Percentiles rank a stretch among this genome's conserved stretches.
Conservation (phyloP, 1,140 invertebrate genomes). For the Euura saliciscinereae region DNA sequence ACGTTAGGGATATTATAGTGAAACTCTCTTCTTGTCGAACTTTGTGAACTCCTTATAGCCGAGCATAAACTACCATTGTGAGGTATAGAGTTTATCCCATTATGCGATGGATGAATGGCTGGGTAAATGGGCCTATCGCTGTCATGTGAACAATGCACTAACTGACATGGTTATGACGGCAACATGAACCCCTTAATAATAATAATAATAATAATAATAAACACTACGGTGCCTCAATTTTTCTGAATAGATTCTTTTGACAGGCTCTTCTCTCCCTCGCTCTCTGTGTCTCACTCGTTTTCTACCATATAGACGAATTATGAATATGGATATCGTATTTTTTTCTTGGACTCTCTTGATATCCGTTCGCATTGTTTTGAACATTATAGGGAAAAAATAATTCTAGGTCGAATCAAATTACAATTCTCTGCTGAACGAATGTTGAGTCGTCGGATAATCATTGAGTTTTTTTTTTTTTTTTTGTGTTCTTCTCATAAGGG, state of each 20-base stretch:
- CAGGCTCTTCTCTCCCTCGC: constrained; percentile 14
- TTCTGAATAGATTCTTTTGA: not conserved
- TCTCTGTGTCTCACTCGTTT: constrained; percentile 14
- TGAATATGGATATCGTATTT: not conserved
- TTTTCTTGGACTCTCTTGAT: not conserved
- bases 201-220: constrained; percentile 31
- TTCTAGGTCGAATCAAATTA: not conserved
- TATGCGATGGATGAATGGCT: constrained; percentile 27
- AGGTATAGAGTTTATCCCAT: constrained; percentile 43
- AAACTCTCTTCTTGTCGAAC: not conserved
- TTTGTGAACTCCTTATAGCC: not conserved
- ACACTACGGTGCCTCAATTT: constrained; percentile 1
- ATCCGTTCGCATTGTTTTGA: not conserved
- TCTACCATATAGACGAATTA: not conserved
- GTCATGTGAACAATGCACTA: constrained; percentile 45
- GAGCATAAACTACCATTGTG: constrained; percentile 32
- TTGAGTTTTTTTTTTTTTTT: no score
- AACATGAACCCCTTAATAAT: constrained; percentile 44
- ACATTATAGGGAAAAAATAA: not conserved
- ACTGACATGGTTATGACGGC: constrained; percentile 49
- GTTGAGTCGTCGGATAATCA: no score
- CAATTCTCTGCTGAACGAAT: not conserved
- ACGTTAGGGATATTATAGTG: no score
- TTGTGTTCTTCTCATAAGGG: no score
- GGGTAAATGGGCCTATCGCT: constrained; percentile 52